Conservation (phyloP, 2,888 invertebrate species). For the Lycaena phlaeas region DNA sequence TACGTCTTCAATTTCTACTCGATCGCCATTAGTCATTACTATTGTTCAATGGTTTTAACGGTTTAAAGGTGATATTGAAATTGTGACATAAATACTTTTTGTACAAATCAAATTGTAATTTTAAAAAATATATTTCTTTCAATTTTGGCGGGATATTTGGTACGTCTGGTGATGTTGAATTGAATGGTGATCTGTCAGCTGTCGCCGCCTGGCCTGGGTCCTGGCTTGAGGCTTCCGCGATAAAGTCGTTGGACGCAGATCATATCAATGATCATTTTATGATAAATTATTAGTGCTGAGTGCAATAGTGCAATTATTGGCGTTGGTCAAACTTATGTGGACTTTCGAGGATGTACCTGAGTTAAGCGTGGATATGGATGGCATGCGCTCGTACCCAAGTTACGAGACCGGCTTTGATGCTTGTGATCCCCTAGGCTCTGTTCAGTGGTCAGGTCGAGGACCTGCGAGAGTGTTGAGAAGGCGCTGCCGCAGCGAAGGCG, state of each 20-base stretch:
- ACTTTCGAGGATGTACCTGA: slow-evolving; percentile 54
- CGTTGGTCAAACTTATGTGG: slow-evolving; percentile 51
- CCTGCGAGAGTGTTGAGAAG: slow-evolving; percentile 60
- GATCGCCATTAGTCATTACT: slow-evolving; percentile 29
- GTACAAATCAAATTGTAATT: slow-evolving; percentile 6
- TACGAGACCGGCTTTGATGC: slow-evolving; percentile 64
- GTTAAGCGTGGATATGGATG: slow-evolving; percentile 62
- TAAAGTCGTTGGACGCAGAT: slow-evolving; percentile 33
- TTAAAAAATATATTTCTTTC: slow-evolving; percentile 43
- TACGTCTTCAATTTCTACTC: slow-evolving; percentile 10
- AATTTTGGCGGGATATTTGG: slow-evolving; percentile 64
- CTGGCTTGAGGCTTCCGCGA: slow-evolving; percentile 31
- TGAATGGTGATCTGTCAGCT: slow-evolving; percentile 57
- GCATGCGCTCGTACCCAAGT: slow-evolving; percentile 54
- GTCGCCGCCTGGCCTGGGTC: slow-evolving; percentile 47
- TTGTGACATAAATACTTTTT: slow-evolving; percentile 1
- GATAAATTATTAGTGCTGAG: slow-evolving; percentile 60
- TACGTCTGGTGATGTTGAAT: slow-evolving; percentile 45
- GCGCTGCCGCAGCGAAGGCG: slow-evolving; percentile 65
- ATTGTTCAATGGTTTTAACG: slow-evolving; percentile 21
- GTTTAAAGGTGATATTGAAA: slow-evolving; percentile 24
- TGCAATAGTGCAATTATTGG: slow-evolving; percentile 48
- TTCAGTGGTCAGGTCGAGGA: slow-evolving; percentile 51
- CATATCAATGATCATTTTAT: slow-evolving; percentile 40
- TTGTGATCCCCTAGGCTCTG: slow-evolving; percentile 54